Evolutionary conservation across 2,888 invertebrate genomes (phyloP), one percentile per base, ranked within the genome.

Genomic region (Agrochola macilenta): DNA sequence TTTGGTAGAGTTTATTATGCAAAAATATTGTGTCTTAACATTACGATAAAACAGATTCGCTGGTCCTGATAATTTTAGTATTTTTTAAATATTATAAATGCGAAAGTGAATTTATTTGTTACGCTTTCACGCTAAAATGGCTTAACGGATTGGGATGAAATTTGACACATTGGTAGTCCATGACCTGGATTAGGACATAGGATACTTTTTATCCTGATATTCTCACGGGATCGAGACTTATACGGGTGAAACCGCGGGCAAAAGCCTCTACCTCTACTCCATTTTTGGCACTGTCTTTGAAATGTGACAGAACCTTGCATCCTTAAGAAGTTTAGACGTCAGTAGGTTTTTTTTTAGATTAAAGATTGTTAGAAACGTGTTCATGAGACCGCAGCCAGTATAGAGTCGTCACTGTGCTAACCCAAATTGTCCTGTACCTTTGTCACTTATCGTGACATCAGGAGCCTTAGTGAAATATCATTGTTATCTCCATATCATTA

Each of bases 401-500:
- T 54, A 54, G 54, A 54, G 4, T 54, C 23, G 20, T 35, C 11
- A 17, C 49, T 58, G 26, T 26, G 23, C 17, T 35, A 7, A 58
- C 23, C 35, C 5, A 58, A 65, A 65, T 23, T n/a, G 17, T 52
- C 23, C 17, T 17, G 0, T 74, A 39, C 65, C 58, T 60, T 54
- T 60, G 35, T 74, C 73, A 80, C 65, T 58, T 23, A 58, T 1
- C 1, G 12, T 65, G 52, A 43, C 64, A 46, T 46, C 3, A 54
- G 46, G 46, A 14, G 26, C 74, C 35, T 52, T 35, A 78, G 30
- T 74, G 58, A 81, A 78, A 78, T 74, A 66, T 35, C 65, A 81
- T 82, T 63, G 82, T 66, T 57, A 1, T 30, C 54, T 69, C 58
- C 39, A 57, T 52, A 79, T 30, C 30, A 61, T 84, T 79, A 69